Evolutionary conservation across 2,113 vertebrate species (phyloP), one percentile per base, ranked within the genome.

Genomic region (Eolophus roseicapilla): DNA sequence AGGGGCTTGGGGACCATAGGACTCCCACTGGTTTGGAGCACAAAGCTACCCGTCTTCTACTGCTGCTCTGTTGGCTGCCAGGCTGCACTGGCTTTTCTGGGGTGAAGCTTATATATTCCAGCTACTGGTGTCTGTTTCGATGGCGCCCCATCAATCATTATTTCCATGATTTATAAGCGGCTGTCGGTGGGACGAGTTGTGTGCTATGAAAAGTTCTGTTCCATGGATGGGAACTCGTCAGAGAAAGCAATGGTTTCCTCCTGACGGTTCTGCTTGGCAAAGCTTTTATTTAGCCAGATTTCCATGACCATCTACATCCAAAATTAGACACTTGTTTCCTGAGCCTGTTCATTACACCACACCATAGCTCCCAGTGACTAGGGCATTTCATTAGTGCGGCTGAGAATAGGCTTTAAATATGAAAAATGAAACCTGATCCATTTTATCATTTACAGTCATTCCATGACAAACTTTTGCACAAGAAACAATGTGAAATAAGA

Each of bases 161-260:
- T 77, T 94, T 71, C 53, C 37, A 13, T 67, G 71, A 88, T 88
- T 92, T 93, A 64, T 81, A 88, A 75, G 69, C 62, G 31, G 46
- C 64, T 91, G 59, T 39, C 37, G 5, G 53, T 28, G 21, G 44
- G 11, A 82, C 0, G 0, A 23, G 7, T 16, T 71, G 39, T 41
- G 24, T 6, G 6, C 28, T 47, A 35, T 84, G 53, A 95, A 88
- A 88, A 91, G 15, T 43, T 82, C 53, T 68, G 46, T 83, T 86
- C 44, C 64, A 84, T 0, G 3, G 46, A 87, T 1, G 2, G 24
- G 53, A 82, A 23, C 28, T 75, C 7, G 0, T 73, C 73, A 87
- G 44, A 0, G 0, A 63, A 20, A 95, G 39, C 63, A 80, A 53
- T 25, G 28, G 7, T 37, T 85, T 86, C 46, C 39, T 86, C 67